These are phyloP conservation scores for Riparia riparia DNA, from an alignment of 2,113 vertebrate genomes.

Conservation along the genomic window DNA sequence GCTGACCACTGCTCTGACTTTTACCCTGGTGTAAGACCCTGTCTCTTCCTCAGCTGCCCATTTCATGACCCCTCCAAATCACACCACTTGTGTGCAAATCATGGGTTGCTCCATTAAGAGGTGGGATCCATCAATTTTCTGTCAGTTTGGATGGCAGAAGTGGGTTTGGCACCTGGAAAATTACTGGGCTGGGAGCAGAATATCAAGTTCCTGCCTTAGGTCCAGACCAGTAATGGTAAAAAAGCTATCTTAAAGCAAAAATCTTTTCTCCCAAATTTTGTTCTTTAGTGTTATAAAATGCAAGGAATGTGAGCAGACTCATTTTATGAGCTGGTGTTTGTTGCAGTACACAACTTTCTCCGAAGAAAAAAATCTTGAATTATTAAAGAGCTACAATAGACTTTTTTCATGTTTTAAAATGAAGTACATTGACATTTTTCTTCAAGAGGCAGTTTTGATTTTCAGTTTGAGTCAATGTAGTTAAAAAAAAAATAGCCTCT, in stretches of 20 bases:
- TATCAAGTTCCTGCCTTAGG: neutral
- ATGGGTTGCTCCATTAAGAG: neutral
- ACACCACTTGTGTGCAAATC: neutral
- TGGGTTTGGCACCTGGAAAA: neutral
- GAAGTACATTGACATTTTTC: neutral
- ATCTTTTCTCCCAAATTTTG: accelerated
- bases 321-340: neutral
- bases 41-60: neutral
- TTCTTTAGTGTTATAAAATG: neutral
- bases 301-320: neutral
- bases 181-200: neutral
- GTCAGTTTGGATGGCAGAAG: neutral
- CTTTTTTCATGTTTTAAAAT: neutral
- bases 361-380: neutral
- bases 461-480: neutral
- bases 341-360: neutral
- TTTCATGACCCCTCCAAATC: neutral
- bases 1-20: neutral
- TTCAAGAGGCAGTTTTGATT: neutral
- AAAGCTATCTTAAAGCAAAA: neutral
- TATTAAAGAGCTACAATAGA: neutral
- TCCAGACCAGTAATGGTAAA: neutral
- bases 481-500: neutral
- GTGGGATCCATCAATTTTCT: neutral
- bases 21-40: neutral